These are phyloP conservation scores for Erithacus rubecula DNA, from an alignment of 2,797 vertebrate genomes.

Conservation along the genomic window DNA sequence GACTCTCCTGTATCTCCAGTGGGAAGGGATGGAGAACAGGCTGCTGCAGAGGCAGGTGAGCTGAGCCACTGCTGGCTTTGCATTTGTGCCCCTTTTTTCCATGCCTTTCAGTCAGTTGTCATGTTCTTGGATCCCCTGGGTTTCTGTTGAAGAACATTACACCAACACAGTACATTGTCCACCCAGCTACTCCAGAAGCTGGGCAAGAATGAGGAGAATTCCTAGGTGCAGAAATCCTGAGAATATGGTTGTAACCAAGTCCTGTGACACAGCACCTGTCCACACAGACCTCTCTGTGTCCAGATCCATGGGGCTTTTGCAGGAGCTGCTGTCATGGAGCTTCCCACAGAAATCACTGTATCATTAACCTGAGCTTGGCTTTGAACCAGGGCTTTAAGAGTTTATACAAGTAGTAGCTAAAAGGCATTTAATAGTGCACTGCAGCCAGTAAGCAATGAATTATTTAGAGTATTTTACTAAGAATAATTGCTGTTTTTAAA, in stretches of 20 bases:
- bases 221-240: neutral
- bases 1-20: neutral
- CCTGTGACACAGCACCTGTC: accelerated
- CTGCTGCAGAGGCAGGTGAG: neutral
- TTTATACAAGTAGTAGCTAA: slow-evolving; percentile 53
- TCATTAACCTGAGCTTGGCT: slow-evolving; percentile 40
- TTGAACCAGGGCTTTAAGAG: slow-evolving; percentile 20
- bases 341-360: neutral
- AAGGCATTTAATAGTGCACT: slow-evolving; percentile 60
- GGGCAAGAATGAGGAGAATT: neutral
- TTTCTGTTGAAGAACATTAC: neutral
- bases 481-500: slow-evolving; percentile 61
- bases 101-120: neutral
- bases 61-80: neutral
- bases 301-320: accelerated
- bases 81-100: neutral
- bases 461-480: slow-evolving; percentile 68
- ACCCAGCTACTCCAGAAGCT: neutral
- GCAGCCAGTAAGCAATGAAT: slow-evolving; percentile 63
- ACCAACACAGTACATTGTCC: accelerated
- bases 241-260: neutral
- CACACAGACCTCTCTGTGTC: neutral
- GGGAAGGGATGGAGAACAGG: neutral
- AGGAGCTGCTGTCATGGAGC: neutral
- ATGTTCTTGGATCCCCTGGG: neutral